phyloP scores from a whole-genome alignment of 2,113 vertebrate genomes.

The Toxotes jaculatrix region DNA sequence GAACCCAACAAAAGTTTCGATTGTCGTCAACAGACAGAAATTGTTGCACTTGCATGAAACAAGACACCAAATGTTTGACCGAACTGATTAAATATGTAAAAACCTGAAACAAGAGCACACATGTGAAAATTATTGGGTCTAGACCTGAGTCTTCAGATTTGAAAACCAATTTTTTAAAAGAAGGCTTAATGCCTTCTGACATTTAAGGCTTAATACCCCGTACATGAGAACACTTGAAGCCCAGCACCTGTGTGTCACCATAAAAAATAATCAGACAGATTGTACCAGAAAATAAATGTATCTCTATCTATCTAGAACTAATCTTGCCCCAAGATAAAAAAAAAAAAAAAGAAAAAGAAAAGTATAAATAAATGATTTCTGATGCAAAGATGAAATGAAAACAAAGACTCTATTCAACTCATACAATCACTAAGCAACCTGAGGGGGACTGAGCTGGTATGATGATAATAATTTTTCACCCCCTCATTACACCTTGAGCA shows the following conservation, averaged over 20 bases:
- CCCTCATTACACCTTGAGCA: slow-evolving; percentile 11
- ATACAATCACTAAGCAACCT: slow-evolving; percentile 6
- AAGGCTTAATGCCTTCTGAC: too few relatives aligned
- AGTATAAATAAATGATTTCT: background rate
- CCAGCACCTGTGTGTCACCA: background rate
- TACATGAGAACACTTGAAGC: background rate
- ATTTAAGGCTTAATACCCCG: background rate
- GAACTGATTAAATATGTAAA: background rate
- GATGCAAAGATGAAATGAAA: background rate
- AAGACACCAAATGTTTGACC: background rate
- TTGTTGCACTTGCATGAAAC: background rate
- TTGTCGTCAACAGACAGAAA: background rate
- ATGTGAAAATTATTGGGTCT: background rate
- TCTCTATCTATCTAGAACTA: background rate
- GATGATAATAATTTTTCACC: slow-evolving; percentile 15
- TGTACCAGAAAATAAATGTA: background rate
- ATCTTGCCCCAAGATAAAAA: background rate
- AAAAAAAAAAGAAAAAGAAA: background rate
- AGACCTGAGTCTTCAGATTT: background rate
- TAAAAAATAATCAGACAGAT: background rate
- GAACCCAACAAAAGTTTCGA: background rate
- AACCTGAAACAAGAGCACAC: background rate
- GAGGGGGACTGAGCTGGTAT: background rate
- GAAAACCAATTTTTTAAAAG: background rate
- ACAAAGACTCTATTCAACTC: background rate